Evolutionary conservation across 2,113 vertebrate genomes (phyloP).

Genomic region (Acinonyx jubatus): DNA sequence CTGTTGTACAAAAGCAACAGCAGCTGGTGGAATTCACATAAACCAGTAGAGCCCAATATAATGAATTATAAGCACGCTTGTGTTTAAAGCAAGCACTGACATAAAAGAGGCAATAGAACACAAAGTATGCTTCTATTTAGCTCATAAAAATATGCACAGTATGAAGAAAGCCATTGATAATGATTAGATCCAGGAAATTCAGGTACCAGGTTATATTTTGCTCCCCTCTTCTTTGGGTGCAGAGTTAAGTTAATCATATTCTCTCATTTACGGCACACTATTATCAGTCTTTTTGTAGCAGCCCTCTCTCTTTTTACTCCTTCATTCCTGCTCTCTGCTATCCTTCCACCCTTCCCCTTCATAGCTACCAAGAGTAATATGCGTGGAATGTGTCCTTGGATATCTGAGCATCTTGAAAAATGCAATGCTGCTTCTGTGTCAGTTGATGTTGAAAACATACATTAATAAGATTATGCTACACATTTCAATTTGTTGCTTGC

Average conservation of each 20-base stretch:
- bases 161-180: neutral
- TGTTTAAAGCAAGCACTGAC: conserved; percentile 73
- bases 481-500: neutral
- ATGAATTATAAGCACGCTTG: conserved; percentile 71
- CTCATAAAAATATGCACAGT: conserved; percentile 39
- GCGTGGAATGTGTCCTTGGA: neutral
- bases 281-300: neutral
- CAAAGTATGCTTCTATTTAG: conserved; percentile 71
- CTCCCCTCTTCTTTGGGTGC: neutral
- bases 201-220: neutral
- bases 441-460: neutral
- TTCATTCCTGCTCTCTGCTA: neutral
- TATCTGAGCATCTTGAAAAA: conserved; percentile 29
- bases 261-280: neutral
- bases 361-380: neutral
- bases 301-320: neutral
- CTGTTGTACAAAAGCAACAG: conserved; percentile 70
- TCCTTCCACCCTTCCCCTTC: neutral
- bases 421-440: neutral
- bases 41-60: conserved; percentile 75
- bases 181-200: neutral
- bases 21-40: conserved; percentile 81
- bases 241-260: neutral
- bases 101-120: conserved; percentile 53
- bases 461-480: neutral